These are phyloP conservation scores for Netelia fuscicornis DNA, from an alignment of 2,888 invertebrate genomes.

Conservation along the genomic window DNA sequence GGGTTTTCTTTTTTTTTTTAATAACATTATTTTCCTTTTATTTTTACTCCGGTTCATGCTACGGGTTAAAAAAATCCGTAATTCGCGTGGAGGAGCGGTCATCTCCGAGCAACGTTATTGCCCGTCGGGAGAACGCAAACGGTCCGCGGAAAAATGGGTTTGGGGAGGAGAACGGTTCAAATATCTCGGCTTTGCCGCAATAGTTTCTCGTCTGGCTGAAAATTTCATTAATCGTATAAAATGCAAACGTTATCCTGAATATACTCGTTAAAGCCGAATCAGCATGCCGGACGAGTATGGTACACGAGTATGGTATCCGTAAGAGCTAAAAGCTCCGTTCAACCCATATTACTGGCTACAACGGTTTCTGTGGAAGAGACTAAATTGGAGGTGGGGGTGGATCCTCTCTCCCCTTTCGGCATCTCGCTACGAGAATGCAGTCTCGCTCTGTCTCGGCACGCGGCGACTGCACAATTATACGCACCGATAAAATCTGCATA, in stretches of 20 bases:
- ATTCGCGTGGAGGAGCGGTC: constrained; percentile 3
- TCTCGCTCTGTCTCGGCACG: constrained; percentile 11
- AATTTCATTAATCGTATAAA: constrained; percentile 64
- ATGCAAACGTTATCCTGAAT: constrained; percentile 65
- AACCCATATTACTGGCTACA: constrained; percentile 1
- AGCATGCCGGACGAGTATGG: constrained; percentile 58
- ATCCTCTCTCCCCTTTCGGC: constrained; percentile 2
- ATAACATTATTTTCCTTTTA: background rate
- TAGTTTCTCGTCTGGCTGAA: constrained; percentile 28
- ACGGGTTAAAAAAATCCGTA: constrained; percentile 2
- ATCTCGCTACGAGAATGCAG: constrained; percentile 20
- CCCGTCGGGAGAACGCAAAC: constrained; percentile 1
- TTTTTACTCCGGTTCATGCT: constrained; percentile 6
- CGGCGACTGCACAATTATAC: constrained; percentile 49
- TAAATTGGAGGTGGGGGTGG: background rate
- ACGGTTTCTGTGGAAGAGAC: background rate
- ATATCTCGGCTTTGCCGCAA: constrained; percentile 12
- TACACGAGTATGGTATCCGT: constrained; percentile 16
- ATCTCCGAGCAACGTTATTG: constrained; percentile 9
- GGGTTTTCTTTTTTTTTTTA: too few relatives aligned
- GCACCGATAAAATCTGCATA: constrained; percentile 60
- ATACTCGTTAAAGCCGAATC: constrained; percentile 67
- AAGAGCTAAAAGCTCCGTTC: constrained; percentile 20
- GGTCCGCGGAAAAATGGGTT: constrained; percentile 16
- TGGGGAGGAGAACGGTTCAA: constrained; percentile 5